A percentile compares a stretch with the other conserved stretches of the same genome.
Conservation (phyloP, 2,888 invertebrate genomes). For the Abrostola triplasia region DNA sequence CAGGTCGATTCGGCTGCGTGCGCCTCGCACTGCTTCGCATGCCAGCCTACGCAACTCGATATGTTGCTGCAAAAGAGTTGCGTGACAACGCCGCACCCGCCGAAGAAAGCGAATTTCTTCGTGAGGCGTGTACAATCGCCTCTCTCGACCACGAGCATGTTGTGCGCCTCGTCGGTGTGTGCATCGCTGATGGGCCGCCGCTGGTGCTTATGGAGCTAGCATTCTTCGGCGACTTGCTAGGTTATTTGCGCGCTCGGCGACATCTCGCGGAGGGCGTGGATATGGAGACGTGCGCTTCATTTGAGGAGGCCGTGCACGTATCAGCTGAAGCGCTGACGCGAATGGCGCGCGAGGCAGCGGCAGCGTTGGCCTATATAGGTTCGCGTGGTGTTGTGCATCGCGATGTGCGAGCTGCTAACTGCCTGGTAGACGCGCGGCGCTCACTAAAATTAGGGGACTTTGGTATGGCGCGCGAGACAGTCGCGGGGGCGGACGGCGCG, state of each 20-base stretch:
- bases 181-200: slow-evolving; percentile 93
- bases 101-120: slow-evolving; percentile 91
- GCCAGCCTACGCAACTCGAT: slow-evolving; percentile 73
- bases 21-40: slow-evolving; percentile 64
- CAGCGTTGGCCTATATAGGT: slow-evolving; percentile 87
- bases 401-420: slow-evolving; percentile 94
- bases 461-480: slow-evolving; percentile 95
- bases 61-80: slow-evolving; percentile 95
- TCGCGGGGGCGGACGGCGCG: slow-evolving; percentile 90
- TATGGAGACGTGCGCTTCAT: slow-evolving; percentile 82
- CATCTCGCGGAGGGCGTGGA: slow-evolving; percentile 91
- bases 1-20: slow-evolving; percentile 74
- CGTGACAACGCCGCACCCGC: slow-evolving; percentile 93
- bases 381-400: slow-evolving; percentile 93
- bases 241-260: slow-evolving; percentile 91
- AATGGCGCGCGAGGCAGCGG: slow-evolving; percentile 48
- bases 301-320: slow-evolving; percentile 81
- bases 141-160: slow-evolving; percentile 95
- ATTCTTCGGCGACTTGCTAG: slow-evolving; percentile 95
- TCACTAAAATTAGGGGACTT: slow-evolving; percentile 94
- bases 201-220: slow-evolving; percentile 97
- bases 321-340: slow-evolving; percentile 69
- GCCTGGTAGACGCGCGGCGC: slow-evolving; percentile 91
- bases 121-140: slow-evolving; percentile 96
- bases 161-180: slow-evolving; percentile 93